phyloP scores from a whole-genome alignment of 2,797 vertebrate genomes.

The Botia almorhae region DNA sequence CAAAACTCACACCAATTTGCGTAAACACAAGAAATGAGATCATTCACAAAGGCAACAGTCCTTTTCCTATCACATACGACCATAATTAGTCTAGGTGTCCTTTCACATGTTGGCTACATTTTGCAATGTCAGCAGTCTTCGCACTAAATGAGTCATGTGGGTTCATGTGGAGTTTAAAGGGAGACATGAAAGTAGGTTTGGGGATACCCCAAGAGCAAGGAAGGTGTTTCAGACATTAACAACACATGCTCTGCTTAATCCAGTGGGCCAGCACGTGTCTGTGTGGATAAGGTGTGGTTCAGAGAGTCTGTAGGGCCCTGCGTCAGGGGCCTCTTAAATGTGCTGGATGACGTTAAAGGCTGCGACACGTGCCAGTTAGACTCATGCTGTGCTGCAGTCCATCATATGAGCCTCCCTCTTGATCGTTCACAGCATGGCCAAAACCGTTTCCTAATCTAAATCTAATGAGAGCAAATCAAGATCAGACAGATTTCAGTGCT shows the following conservation, averaged over 20 bases:
- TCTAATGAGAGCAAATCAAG: background rate
- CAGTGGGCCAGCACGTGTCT: constrained; percentile 43
- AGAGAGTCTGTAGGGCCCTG: constrained; percentile 20
- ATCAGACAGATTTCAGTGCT: constrained; percentile 3
- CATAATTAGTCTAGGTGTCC: constrained; percentile 22
- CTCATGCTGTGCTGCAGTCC: constrained; percentile 29
- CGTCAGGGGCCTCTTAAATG: constrained; percentile 53
- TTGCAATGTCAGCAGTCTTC: constrained; percentile 31
- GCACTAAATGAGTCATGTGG: constrained; percentile 33
- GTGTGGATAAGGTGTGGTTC: constrained; percentile 49
- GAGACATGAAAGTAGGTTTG: constrained; percentile 47
- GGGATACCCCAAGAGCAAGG: constrained; percentile 39
- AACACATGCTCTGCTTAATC: constrained; percentile 27
- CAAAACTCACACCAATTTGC: background rate
- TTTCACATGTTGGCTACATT: constrained; percentile 10
- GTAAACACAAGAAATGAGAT: constrained; percentile 34
- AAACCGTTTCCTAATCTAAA: constrained; percentile 6
- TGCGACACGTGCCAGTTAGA: constrained; percentile 45
- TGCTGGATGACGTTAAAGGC: constrained; percentile 49
- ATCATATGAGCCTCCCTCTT: constrained; percentile 18
- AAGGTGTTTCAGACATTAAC: constrained; percentile 47
- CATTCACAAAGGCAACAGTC: constrained; percentile 13
- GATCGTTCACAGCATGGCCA: constrained; percentile 15
- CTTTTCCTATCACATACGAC: constrained; percentile 16
- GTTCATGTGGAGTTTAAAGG: constrained; percentile 56